Evolutionary conservation across 2,888 invertebrate genomes (phyloP).

Genomic region (Drosophila pseudotakahashii): DNA sequence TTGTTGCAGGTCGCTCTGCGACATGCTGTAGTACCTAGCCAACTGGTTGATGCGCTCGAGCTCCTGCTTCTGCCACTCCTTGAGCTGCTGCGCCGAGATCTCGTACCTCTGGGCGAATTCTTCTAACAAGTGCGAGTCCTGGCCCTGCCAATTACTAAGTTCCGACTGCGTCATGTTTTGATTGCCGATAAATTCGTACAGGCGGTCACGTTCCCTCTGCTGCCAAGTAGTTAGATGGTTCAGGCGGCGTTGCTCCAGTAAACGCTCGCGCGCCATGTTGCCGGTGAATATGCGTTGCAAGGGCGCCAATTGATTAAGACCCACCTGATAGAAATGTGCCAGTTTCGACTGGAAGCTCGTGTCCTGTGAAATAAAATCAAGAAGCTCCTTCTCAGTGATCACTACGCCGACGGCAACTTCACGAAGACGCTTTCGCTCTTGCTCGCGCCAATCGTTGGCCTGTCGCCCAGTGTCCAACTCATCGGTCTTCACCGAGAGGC

Average conservation of each 20-base stretch:
- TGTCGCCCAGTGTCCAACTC: constrained; percentile 61
- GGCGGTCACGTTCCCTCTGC: constrained; percentile 80
- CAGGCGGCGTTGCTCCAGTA: constrained; percentile 71
- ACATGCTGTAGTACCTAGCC: constrained; percentile 76
- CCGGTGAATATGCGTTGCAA: constrained; percentile 70
- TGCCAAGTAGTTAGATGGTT: constrained; percentile 77
- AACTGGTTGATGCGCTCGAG: constrained; percentile 74
- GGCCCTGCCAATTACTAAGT: constrained; percentile 78
- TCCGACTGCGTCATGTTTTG: constrained; percentile 75
- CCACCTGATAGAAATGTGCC: constrained; percentile 69
- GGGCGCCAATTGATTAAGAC: constrained; percentile 64
- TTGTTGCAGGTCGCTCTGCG: constrained; percentile 75
- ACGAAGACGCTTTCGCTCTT: constrained; percentile 76
- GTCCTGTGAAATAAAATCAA: constrained; percentile 75
- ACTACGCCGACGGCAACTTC: constrained; percentile 73
- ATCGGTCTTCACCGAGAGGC: constrained; percentile 74
- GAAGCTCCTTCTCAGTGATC: constrained; percentile 77
- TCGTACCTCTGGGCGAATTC: constrained; percentile 65
- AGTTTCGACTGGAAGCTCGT: constrained; percentile 70
- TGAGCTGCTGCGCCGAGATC: constrained; percentile 69
- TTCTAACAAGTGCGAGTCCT: constrained; percentile 63
- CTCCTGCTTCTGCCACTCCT: constrained; percentile 80
- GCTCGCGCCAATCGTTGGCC: constrained; percentile 67
- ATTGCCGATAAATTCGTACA: constrained; percentile 80
- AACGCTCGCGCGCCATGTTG: constrained; percentile 67